Evolutionary conservation across 2,797 vertebrate genomes (phyloP), one percentile per base, ranked within the genome.

Genomic region (Cuculus canorus): DNA sequence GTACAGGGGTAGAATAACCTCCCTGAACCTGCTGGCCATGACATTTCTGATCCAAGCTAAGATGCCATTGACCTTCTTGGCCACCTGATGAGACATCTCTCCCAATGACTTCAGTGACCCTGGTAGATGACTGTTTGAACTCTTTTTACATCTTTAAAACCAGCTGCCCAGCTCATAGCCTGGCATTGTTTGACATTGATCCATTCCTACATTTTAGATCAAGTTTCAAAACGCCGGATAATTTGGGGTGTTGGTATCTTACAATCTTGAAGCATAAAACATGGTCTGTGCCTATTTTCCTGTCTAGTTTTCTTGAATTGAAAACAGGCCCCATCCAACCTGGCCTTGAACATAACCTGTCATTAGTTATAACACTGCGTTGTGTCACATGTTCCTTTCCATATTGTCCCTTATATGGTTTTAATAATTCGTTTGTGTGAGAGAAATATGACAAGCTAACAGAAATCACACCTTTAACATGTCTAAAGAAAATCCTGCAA

Each of bases 381-480:
- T 32, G 21, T 5, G 27, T n/a, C 23, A 23, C 14, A 57, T 33
- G 57, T 66, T 81, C 41, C 54, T 83, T 19, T 30, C 3, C 2
- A 4, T 9, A 15, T 33, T 22, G 21, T 17, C 13, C 15, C 10
- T 25, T 19, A 5, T n/a, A 9, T 17, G 39, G 64, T 37, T 88
- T 59, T 22, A 85, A 10, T 75, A 22, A 41, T 37, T 60, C 0
- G 0, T 12, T 48, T 87, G 19, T 64, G 22, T 33, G 50, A 76
- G 10, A 57, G 8, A 59, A 54, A 57, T 32, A 32, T 50, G 22
- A 57, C 57, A 82, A 8, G 28, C 14, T 39, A 77, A 61, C 45
- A 35, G 39, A 23, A 18, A 1, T 22, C 1, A 0, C 45, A 18
- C 21, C 48, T 16, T 54, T 41, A 0, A 0, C 5, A 5, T 11